Evolutionary conservation across 2,113 vertebrate genomes (phyloP).

Genomic region (Hiodon alosoides): DNA sequence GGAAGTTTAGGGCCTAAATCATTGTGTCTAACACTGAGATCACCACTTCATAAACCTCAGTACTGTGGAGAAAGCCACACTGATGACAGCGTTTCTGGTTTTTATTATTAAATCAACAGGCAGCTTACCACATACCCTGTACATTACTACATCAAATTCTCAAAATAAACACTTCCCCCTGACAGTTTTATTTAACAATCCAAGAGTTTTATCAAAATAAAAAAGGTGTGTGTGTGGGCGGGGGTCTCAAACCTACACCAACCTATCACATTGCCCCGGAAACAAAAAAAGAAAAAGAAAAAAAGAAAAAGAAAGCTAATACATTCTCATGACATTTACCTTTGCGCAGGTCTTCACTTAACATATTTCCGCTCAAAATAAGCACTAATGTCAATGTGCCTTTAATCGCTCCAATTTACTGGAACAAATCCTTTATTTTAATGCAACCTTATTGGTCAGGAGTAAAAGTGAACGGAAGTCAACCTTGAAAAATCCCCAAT

Average conservation of each 20-base stretch:
- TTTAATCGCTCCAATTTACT: no score
- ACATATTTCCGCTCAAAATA: no score
- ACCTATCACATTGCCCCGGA: neutral
- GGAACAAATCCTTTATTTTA: no score
- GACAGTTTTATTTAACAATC: constrained; percentile 54
- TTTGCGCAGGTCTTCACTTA: no score
- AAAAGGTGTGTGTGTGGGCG: constrained; percentile 18
- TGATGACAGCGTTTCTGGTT: constrained; percentile 28
- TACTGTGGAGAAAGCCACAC: no score
- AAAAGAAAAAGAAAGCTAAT: no score
- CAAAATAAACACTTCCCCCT: constrained; percentile 52
- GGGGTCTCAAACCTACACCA: neutral
- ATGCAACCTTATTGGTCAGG: no score
- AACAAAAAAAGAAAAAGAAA: neutral
- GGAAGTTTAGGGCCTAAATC: no score
- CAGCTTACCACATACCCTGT: constrained; percentile 63
- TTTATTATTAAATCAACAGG: constrained; percentile 71
- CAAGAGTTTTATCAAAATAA: constrained; percentile 52
- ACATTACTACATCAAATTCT: constrained; percentile 57
- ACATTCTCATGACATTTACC: no score
- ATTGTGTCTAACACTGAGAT: no score
- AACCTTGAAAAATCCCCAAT: neutral
- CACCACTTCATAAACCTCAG: no score
- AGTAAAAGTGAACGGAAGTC: neutral
- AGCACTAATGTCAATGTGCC: no score